Conservation (phyloP, 2,797 vertebrate genomes). For the Nyctibius grandis region DNA sequence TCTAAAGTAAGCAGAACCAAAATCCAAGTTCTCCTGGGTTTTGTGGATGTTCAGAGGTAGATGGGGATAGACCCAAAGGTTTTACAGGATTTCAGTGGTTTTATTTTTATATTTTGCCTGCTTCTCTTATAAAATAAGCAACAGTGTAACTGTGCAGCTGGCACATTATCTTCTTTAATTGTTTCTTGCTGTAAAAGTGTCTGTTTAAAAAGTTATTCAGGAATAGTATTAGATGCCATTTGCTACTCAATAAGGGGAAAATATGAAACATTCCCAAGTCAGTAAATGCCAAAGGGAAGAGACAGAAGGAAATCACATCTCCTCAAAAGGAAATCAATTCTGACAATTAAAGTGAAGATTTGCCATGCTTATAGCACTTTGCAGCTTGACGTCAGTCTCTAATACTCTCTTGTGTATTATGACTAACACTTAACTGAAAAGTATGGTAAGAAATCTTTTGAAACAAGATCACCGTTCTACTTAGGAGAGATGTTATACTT, state of each 20-base stretch:
- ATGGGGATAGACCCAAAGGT: background rate
- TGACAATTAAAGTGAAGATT: constrained; percentile 26
- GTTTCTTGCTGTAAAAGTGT: background rate
- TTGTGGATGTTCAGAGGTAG: too few relatives aligned
- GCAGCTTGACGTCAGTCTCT: constrained; percentile 17
- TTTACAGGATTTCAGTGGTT: background rate
- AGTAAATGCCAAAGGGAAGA: constrained; percentile 1
- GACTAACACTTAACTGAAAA: constrained; percentile 8
- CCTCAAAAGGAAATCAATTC: constrained; percentile 20
- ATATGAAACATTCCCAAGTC: constrained; percentile 9
- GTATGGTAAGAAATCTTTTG: background rate
- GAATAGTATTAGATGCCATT: background rate
- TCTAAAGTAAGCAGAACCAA: background rate
- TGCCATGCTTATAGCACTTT: constrained; percentile 21
- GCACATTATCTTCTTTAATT: background rate
- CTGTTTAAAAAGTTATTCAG: constrained; percentile 39
- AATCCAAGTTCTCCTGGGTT: background rate
- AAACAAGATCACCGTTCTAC: background rate
- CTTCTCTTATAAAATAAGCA: background rate
- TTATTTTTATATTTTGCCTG: background rate
- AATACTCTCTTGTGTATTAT: constrained; percentile 35
- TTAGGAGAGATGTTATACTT: background rate
- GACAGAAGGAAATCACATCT: constrained; percentile 1
- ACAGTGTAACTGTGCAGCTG: background rate
- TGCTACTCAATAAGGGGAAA: background rate